Percentiles rank a stretch among this genome's conserved stretches.
Evolutionary conservation across 2,113 vertebrate species (phyloP).

Genomic region (Dissostichus mawsoni): DNA sequence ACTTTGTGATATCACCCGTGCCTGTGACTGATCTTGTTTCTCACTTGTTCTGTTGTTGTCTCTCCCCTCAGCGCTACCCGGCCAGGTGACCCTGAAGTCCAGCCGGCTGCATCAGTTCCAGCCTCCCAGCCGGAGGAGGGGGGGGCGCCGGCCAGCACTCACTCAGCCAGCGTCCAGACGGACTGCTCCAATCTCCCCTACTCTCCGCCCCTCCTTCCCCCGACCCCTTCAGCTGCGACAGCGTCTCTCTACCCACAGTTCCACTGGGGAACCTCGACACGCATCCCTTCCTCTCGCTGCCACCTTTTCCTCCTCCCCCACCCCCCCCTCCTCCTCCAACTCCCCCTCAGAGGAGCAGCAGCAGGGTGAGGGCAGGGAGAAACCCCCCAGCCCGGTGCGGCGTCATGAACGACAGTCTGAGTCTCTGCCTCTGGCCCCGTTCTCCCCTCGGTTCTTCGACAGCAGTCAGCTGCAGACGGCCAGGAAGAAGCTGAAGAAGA

Average conservation of each 20-base stretch:
- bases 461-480: constrained; percentile 95
- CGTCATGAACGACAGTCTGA: constrained; percentile 77
- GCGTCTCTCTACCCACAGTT: constrained; percentile 81
- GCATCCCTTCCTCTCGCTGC: constrained; percentile 76
- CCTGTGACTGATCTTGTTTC: too few relatives aligned
- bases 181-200: constrained; percentile 76
- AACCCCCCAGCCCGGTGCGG: constrained; percentile 47
- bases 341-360: constrained; percentile 76
- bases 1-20: too few relatives aligned
- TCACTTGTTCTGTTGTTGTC: neutral
- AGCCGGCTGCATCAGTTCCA: constrained; percentile 87
- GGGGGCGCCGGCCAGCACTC: constrained; percentile 67
- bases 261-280: constrained; percentile 76
- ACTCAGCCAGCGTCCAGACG: constrained; percentile 82
- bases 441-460: constrained; percentile 91
- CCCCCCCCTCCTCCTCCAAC: constrained; percentile 67
- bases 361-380: constrained; percentile 68
- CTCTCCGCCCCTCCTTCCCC: constrained; percentile 64
- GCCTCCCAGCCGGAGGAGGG: constrained; percentile 84
- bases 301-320: constrained; percentile 70
- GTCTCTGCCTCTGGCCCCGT: constrained; percentile 77
- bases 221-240: constrained; percentile 72
- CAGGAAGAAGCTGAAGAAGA: constrained; percentile 95
- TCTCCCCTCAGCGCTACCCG: constrained; percentile 87
- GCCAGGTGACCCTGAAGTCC: constrained; percentile 96